Base-by-base conservation (phyloP, 2,888 invertebrate genomes). In the Drosophila helvetica region DNA sequence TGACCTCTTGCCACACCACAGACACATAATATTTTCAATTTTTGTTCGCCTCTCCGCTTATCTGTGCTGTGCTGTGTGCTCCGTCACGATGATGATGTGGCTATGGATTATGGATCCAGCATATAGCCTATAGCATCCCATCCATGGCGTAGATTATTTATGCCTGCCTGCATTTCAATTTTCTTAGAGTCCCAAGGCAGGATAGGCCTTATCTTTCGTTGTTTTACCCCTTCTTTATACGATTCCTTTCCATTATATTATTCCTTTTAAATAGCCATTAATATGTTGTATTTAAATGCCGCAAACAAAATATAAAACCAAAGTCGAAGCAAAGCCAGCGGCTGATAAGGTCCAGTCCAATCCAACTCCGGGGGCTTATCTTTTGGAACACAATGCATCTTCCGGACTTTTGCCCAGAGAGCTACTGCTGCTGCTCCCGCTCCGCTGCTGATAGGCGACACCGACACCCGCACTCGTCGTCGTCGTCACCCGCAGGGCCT, bases 51-150 rank as follows among this genome's bases (percentile, higher is more conserved):
- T 53, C 66, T 68, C 60, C 30, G 61, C 64, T 75, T 70, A 71
- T 81, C 79, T 75, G 68, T 71, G 85, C 79, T 75, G 68, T 71
- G 85, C 79, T 25, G 10, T 61, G 30, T 15, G 43, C 57, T n/a
- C 55, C 72, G 85, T 78, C 79, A 67, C 58, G 62, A 84, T 80
- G 62, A 84, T 80, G 79, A 83, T 80, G 80, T 62, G 52, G 53
- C 75, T 62, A 48, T 61, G 63, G 72, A 79, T 65, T 72, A 46
- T 74, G 47, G 15, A 56, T 55, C 12, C 10, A 22, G 10, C 10
- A 19, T 50, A 46, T 38, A 43, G 9, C 51, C 15, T 61, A 51
- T 50, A 54, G 27, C 52, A 61, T 53, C n/a, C 27, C 42, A 51
- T 48, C 17, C 58, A 59, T 60, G 47, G 57, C 25, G 9, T 65